A percentile compares a stretch with the other conserved stretches of the same genome.
phyloP scores from a whole-genome alignment of 2,888 invertebrate genomes.

The Cryptophagus acutangulus region DNA sequence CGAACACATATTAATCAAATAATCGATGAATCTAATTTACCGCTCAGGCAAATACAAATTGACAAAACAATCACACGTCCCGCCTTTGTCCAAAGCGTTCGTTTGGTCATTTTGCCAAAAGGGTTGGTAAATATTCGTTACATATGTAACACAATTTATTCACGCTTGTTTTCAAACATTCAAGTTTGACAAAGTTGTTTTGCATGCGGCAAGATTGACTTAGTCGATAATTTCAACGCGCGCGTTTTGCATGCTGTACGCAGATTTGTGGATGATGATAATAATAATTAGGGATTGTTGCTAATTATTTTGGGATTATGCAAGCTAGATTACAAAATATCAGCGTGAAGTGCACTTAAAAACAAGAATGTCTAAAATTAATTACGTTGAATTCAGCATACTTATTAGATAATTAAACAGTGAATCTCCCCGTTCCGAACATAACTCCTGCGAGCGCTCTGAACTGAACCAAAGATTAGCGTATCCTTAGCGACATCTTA shows the following conservation, averaged over 20 bases:
- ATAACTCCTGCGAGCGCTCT: slow-evolving; percentile 23
- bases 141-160: slow-evolving; percentile 37
- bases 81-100: slow-evolving; percentile 32
- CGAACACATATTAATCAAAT: slow-evolving; percentile 40
- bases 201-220: too few species aligned
- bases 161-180: slow-evolving; percentile 32
- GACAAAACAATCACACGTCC: slow-evolving; percentile 45
- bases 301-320: too few species aligned
- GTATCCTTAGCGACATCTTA: slow-evolving; percentile 44
- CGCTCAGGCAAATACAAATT: slow-evolving; percentile 43
- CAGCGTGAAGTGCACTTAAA: too few species aligned
- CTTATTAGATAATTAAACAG: slow-evolving; percentile 36
- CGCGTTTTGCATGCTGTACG: too few species aligned
- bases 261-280: too few species aligned
- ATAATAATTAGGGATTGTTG: too few species aligned
- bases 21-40: slow-evolving; percentile 46
- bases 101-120: slow-evolving; percentile 37
- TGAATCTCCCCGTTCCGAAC: slow-evolving; percentile 22
- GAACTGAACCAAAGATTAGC: slow-evolving; percentile 34
- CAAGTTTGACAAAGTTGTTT: too few species aligned
- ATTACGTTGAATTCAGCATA: slow-evolving; percentile 30
- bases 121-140: slow-evolving; percentile 43
- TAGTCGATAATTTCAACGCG: too few species aligned
- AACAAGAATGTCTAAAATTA: slow-evolving; percentile 26
- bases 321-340: too few species aligned